phyloP scores from a whole-genome alignment of 2,797 vertebrate genomes.

The Varecia variegata region DNA sequence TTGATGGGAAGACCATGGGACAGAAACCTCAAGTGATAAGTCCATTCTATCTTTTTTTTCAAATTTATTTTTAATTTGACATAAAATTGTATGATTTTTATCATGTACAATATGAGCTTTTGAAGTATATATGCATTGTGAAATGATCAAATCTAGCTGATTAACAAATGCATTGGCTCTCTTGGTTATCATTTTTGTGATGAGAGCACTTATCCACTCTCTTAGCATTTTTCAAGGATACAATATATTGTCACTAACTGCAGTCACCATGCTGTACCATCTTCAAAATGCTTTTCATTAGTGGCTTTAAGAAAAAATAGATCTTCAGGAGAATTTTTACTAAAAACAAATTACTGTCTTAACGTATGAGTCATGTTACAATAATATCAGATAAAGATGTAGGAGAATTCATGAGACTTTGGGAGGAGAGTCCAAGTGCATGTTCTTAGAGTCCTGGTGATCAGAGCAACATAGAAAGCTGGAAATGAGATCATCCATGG shows the following conservation, averaged over 20 bases:
- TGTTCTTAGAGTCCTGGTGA: neutral
- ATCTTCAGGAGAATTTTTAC: neutral
- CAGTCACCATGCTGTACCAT: neutral
- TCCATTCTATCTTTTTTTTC: too few relatives aligned
- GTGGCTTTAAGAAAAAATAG: neutral
- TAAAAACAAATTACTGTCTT: neutral
- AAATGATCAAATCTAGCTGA: neutral
- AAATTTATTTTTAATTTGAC: neutral
- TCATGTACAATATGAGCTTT: neutral
- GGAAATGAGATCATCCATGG: neutral
- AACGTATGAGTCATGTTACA: neutral
- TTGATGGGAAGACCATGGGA: accelerated
- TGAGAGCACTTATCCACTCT: neutral
- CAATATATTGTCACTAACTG: neutral
- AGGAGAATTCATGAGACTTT: neutral
- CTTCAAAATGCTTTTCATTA: neutral
- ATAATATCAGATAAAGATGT: neutral
- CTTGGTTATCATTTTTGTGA: too few relatives aligned
- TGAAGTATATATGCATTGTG: neutral
- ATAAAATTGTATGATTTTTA: neutral
- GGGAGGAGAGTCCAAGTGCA: neutral
- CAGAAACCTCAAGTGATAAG: neutral
- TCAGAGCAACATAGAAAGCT: neutral
- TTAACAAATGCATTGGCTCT: neutral
- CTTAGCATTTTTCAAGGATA: neutral